Evolutionary conservation across 1,140 invertebrate species (phyloP).

Genomic region (Magallana ariakensis): DNA sequence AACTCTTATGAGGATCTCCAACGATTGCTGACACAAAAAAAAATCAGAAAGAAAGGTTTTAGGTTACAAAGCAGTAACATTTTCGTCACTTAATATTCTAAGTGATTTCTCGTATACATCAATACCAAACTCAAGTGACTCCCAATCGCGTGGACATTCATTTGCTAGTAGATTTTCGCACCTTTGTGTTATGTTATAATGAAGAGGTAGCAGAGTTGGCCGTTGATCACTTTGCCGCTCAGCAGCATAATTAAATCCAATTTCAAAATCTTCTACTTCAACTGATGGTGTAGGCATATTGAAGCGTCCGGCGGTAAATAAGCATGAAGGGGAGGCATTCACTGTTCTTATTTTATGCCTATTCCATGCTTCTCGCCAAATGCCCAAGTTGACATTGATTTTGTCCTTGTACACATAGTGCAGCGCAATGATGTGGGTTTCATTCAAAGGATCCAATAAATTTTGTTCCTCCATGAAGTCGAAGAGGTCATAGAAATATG

Average conservation of each 20-base stretch:
- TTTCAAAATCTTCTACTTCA: background rate
- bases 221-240: background rate
- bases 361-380: conserved; percentile 25
- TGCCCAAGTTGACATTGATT: background rate
- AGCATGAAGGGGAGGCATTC: conserved; percentile 8
- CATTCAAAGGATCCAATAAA: background rate
- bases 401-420: background rate
- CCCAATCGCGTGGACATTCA: background rate
- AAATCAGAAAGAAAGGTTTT: no score
- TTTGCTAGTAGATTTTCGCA: background rate
- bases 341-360: conserved; percentile 13
- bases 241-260: background rate
- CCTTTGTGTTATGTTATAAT: background rate
- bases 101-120: conserved; percentile 10
- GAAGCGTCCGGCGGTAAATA: background rate
- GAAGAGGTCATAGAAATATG: conserved; percentile 37
- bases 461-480: conserved; percentile 48
- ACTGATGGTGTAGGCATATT: background rate
- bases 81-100: background rate
- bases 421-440: background rate
- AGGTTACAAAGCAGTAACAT: no score
- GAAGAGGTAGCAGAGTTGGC: background rate
- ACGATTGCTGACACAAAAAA: no score
- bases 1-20: no score
- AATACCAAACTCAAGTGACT: background rate